Evolutionary conservation across 2,113 vertebrate genomes (phyloP).

Genomic region (Chrysochloris asiatica): DNA sequence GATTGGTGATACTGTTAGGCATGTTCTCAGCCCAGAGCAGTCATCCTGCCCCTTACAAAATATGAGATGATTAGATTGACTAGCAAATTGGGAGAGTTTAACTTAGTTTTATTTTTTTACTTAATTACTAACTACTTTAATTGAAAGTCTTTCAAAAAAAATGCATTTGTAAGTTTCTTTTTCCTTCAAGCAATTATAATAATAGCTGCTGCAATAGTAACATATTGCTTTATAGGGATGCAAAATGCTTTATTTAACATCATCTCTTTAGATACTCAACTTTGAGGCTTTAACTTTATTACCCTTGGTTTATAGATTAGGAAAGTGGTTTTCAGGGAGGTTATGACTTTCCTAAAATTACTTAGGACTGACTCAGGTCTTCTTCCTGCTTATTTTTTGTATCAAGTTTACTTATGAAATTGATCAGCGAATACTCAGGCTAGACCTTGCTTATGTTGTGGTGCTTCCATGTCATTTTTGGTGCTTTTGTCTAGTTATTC

Average conservation of each 20-base stretch:
- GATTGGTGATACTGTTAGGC: not conserved
- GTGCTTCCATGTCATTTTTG: not conserved
- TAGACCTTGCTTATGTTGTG: not conserved
- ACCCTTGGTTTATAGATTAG: slow-evolving; percentile 9
- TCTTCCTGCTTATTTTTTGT: not conserved
- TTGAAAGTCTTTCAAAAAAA: slow-evolving; percentile 28
- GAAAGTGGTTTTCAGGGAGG: slow-evolving; percentile 18
- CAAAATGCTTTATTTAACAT: not conserved
- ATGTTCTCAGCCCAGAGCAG: not conserved
- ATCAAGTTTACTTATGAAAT: not conserved
- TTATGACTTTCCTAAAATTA: not conserved
- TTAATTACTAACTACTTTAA: not conserved
- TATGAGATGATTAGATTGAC: not conserved
- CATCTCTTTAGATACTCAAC: not conserved
- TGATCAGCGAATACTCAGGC: not conserved
- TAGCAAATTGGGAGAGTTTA: not conserved
- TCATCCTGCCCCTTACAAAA: not conserved
- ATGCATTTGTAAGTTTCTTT: not conserved
- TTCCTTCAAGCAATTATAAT: not conserved
- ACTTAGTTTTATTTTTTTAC: not conserved
- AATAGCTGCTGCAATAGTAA: not conserved
- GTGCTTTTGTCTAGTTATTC: not conserved
- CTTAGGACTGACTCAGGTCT: not conserved
- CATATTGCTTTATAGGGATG: not conserved
- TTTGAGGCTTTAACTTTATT: slow-evolving; percentile 45